Evolutionary conservation across 2,888 invertebrate species (phyloP).

Genomic region (Euplagia quadripunctaria): DNA sequence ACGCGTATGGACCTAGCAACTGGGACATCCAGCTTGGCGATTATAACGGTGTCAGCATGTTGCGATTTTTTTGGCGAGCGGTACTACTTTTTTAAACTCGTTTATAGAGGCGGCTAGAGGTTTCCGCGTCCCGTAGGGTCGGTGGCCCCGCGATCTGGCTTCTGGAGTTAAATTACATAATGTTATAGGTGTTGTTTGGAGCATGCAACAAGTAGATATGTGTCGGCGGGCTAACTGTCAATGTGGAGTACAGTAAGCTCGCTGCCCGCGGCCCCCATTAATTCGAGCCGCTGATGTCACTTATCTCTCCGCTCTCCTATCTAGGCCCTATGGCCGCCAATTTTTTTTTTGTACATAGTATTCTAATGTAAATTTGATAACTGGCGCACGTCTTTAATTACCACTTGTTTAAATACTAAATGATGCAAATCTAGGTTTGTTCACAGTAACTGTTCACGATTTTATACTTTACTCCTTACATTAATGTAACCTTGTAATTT

Average conservation of each 20-base stretch:
- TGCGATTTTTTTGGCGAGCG: constrained; percentile 88
- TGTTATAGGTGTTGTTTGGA: constrained; percentile 83
- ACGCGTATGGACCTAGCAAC: constrained; percentile 83
- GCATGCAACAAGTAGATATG: constrained; percentile 88
- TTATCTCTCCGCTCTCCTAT: constrained; percentile 86
- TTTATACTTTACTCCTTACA: constrained; percentile 57
- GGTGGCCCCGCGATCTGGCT: constrained; percentile 84
- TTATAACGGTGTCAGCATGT: constrained; percentile 88
- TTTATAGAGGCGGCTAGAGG: constrained; percentile 87
- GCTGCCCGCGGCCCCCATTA: constrained; percentile 86
- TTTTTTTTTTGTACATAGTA: constrained; percentile 81
- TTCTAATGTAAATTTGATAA: constrained; percentile 83
- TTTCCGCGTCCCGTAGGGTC: constrained; percentile 87
- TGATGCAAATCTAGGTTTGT: constrained; percentile 71
- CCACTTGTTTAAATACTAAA: constrained; percentile 74
- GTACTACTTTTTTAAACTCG: constrained; percentile 88
- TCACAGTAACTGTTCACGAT: constrained; percentile 60
- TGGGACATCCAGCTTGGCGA: constrained; percentile 87
- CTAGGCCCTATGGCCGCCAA: constrained; percentile 87
- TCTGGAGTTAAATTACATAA: constrained; percentile 87
- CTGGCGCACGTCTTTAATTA: constrained; percentile 79
- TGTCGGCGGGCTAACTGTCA: constrained; percentile 87
- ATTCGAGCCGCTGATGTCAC: constrained; percentile 87
- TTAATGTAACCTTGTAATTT: constrained; percentile 56
- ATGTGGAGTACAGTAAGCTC: constrained; percentile 87